phyloP scores from a whole-genome alignment of 2,113 vertebrate genomes.

The Mesoclemmys tuberculata region DNA sequence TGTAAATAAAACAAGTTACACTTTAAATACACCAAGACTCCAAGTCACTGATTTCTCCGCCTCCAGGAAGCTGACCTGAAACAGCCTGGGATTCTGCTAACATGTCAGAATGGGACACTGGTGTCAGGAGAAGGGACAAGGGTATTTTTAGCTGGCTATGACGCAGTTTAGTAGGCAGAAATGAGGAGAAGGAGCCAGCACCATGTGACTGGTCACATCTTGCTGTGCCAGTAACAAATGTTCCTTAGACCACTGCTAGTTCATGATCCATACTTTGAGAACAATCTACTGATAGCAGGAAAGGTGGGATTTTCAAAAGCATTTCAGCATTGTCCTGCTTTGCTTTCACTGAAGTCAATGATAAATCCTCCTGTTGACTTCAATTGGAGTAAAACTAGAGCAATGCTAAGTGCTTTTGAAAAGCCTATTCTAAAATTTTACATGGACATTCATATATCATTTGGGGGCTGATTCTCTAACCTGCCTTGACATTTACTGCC shows the following conservation, averaged over 20 bases:
- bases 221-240: background rate
- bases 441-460: background rate
- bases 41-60: background rate
- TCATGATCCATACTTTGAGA: constrained; percentile 9
- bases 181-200: background rate
- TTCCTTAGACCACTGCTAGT: background rate
- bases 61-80: background rate
- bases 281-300: background rate
- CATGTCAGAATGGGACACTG: background rate
- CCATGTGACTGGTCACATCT: background rate
- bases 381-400: constrained; percentile 47
- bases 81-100: background rate
- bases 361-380: constrained; percentile 51
- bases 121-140: background rate
- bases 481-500: background rate
- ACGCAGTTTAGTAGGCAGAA: background rate
- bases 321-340: constrained; percentile 37
- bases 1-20: background rate
- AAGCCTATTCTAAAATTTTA: constrained; percentile 15
- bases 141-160: background rate
- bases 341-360: constrained; percentile 43
- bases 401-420: constrained; percentile 37
- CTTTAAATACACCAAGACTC: background rate
- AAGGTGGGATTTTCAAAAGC: constrained; percentile 21
- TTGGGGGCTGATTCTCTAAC: background rate